Evolutionary conservation across 2,888 invertebrate genomes (phyloP).

Genomic region (Automeris io): DNA sequence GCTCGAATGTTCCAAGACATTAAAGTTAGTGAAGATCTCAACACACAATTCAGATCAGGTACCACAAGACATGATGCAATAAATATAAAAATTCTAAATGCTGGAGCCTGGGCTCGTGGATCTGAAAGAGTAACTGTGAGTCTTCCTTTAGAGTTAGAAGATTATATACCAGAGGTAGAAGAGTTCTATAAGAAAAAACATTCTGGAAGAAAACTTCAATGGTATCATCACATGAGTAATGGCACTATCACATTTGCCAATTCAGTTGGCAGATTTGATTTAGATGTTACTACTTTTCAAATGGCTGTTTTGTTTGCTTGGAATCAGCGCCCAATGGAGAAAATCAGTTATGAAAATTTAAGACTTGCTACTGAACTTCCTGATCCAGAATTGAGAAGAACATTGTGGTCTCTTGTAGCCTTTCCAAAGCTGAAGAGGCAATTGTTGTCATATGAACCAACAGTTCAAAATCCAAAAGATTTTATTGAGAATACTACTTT

Average conservation of each 20-base stretch:
- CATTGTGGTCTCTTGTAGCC: slow-evolving; percentile 96
- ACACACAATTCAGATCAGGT: slow-evolving; percentile 92
- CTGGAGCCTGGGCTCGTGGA: slow-evolving; percentile 98
- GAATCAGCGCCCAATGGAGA: slow-evolving; percentile 96
- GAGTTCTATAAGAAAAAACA: slow-evolving; percentile 99
- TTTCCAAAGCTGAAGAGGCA: slow-evolving; percentile 98
- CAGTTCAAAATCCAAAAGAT: slow-evolving; percentile 92
- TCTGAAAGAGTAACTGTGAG: slow-evolving; percentile 97
- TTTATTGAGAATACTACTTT: slow-evolving; percentile 95
- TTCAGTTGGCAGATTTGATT: slow-evolving; percentile 93
- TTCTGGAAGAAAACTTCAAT: slow-evolving; percentile 97
- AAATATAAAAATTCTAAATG: slow-evolving; percentile 98
- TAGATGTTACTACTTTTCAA: slow-evolving; percentile 99
- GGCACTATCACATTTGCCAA: slow-evolving; percentile 98
- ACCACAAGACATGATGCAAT: slow-evolving; percentile 91
- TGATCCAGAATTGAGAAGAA: slow-evolving; percentile 94
- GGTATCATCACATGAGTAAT: slow-evolving; percentile 99
- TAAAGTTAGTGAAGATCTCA: slow-evolving; percentile 97
- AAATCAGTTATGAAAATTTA: slow-evolving; percentile 97
- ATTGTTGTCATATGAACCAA: slow-evolving; percentile 87
- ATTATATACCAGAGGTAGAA: slow-evolving; percentile 99
- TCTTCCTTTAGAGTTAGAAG: slow-evolving; percentile 97
- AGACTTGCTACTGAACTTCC: slow-evolving; percentile 97
- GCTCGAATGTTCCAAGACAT: slow-evolving; percentile 99
- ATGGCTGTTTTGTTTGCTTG: slow-evolving; percentile 99